Percentiles rank a stretch among this genome's conserved stretches.
Conservation (phyloP, 2,888 invertebrate genomes). For the Agapostemon virescens region DNA sequence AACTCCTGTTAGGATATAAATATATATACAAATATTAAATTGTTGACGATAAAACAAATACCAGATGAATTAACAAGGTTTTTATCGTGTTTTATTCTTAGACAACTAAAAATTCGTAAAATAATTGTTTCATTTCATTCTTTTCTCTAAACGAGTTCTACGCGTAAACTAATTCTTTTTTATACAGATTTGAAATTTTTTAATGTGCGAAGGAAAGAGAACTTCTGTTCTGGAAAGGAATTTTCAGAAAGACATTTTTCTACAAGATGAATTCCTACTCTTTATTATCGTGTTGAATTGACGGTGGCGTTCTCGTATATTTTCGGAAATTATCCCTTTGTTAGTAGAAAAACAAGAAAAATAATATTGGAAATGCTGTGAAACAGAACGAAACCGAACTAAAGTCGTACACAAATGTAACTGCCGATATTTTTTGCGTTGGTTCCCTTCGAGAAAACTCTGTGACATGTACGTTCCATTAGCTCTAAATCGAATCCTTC, state of each 20-base stretch:
- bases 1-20: not conserved
- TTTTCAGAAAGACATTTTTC: not conserved
- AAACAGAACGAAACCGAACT: not conserved
- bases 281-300: not conserved
- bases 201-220: not conserved
- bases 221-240: not conserved
- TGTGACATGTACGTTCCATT: slow-evolving; percentile 46
- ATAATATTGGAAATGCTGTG: slow-evolving; percentile 2
- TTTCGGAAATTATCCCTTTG: not conserved
- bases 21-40: not conserved
- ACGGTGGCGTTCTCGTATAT: not conserved
- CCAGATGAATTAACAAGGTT: not conserved
- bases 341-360: not conserved
- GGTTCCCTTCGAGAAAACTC: slow-evolving; percentile 29
- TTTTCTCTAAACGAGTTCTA: not conserved
- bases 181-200: not conserved
- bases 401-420: slow-evolving; percentile 44
- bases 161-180: not conserved
- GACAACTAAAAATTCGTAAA: not conserved
- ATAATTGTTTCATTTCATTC: not conserved
- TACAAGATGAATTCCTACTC: not conserved
- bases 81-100: not conserved
- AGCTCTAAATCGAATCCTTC: slow-evolving; percentile 48
- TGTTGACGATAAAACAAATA: not conserved
- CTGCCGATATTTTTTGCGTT: slow-evolving; percentile 34